Evolutionary conservation across 23 tunicate species (phyloP).

Genomic region (Trididemnum miniatum): DNA sequence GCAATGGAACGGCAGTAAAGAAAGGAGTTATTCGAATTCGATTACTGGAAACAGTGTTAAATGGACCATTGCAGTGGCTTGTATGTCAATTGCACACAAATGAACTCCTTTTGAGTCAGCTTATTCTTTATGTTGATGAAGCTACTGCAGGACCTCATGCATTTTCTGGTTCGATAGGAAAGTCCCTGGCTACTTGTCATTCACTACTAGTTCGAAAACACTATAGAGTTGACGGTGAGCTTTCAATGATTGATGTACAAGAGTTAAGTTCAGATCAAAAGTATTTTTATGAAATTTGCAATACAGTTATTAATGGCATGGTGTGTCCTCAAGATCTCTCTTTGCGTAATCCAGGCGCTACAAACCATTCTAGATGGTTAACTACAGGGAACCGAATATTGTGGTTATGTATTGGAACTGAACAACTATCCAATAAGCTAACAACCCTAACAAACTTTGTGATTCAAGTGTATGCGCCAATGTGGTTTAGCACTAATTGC

Average conservation of each 20-base stretch:
- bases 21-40: not conserved
- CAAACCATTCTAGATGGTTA: too few relatives aligned
- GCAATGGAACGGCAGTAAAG: not conserved
- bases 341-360: not conserved
- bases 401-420: too few relatives aligned
- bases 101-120: not conserved
- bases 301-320: not conserved
- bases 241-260: not conserved
- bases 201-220: not conserved
- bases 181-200: not conserved
- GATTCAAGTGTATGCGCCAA: too few relatives aligned
- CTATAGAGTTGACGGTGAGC: not conserved
- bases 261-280: not conserved
- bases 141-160: not conserved
- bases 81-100: not conserved
- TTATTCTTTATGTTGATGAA: not conserved
- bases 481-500: too few relatives aligned
- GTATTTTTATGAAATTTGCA: not conserved
- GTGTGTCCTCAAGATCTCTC: not conserved
- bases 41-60: not conserved
- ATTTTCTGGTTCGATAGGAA: not conserved
- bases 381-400: too few relatives aligned
- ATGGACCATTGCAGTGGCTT: too few relatives aligned
- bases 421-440: too few relatives aligned
- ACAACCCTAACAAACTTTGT: too few relatives aligned